These are phyloP conservation scores for Anastrepha obliqua DNA, from an alignment of 1,140 invertebrate genomes.

Conservation along the genomic window DNA sequence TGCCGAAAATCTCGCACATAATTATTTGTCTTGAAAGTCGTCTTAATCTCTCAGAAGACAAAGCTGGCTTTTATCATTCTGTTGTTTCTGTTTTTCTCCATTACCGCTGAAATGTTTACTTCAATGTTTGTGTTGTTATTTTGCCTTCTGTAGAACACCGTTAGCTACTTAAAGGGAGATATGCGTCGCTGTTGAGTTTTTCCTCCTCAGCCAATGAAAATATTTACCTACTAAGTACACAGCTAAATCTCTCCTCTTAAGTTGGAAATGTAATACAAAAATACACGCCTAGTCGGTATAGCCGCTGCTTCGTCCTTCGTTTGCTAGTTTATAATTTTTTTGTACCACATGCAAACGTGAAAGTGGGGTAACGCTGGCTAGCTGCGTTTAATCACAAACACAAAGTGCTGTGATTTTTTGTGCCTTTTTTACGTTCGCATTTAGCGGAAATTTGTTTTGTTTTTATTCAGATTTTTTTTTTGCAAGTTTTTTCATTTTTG, in stretches of 20 bases:
- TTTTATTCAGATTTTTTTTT: background rate
- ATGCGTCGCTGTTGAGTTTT: background rate
- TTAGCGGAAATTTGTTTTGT: slow-evolving; percentile 44
- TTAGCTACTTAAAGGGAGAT: slow-evolving; percentile 27
- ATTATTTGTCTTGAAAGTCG: slow-evolving; percentile 48
- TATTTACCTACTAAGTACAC: slow-evolving; percentile 9
- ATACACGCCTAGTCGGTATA: too few relatives aligned
- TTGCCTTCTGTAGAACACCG: background rate
- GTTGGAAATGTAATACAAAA: slow-evolving; percentile 6
- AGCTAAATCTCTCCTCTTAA: background rate
- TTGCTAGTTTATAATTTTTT: background rate
- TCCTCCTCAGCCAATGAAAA: background rate
- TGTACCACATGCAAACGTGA: background rate
- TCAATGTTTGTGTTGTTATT: slow-evolving; percentile 1
- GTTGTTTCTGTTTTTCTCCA: background rate
- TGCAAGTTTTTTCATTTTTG: background rate
- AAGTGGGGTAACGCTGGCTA: background rate
- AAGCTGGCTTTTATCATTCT: slow-evolving; percentile 14
- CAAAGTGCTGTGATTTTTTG: background rate
- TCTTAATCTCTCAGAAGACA: slow-evolving; percentile 43
- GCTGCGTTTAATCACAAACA: background rate
- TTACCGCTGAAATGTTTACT: background rate
- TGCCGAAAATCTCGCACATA: slow-evolving; percentile 38
- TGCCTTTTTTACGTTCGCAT: background rate
- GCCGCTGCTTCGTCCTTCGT: background rate